Conservation (phyloP, 2,888 invertebrate genomes). For the Mimas tiliae region DNA sequence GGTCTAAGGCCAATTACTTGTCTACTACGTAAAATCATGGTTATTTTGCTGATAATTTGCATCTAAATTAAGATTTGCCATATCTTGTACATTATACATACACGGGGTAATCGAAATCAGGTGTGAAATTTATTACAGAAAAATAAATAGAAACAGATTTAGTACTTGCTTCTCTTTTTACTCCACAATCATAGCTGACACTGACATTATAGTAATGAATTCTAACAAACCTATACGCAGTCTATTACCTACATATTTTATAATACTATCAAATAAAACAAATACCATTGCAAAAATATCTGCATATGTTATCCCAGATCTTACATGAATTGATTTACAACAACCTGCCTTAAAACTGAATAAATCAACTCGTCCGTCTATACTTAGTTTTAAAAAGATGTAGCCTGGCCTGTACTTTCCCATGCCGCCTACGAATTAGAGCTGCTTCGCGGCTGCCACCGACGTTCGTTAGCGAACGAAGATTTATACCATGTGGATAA, state of each 20-base stretch:
- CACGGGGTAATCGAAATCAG: no score
- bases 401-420: conserved; percentile 11
- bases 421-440: conserved; percentile 24
- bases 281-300: background rate
- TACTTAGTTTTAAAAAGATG: conserved; percentile 21
- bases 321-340: conserved; percentile 10
- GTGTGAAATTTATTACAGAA: no score
- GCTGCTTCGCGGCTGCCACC: conserved; percentile 18
- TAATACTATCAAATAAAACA: no score
- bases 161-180: no score
- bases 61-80: conserved; percentile 7
- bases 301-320: background rate
- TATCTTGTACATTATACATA: background rate
- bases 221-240: no score
- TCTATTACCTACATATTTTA: no score
- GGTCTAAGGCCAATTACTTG: conserved; percentile 19
- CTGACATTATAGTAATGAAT: no score
- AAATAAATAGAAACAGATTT: no score
- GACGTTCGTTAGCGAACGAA: conserved; percentile 21
- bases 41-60: conserved; percentile 12
- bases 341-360: background rate
- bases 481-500: conserved; percentile 22
- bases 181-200: no score
- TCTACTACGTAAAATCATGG: conserved; percentile 21
- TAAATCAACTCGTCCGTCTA: conserved; percentile 19